Evolutionary conservation across 2,113 vertebrate genomes (phyloP), one percentile per base, ranked within the genome.

Genomic region (Tauraco erythrolophus): DNA sequence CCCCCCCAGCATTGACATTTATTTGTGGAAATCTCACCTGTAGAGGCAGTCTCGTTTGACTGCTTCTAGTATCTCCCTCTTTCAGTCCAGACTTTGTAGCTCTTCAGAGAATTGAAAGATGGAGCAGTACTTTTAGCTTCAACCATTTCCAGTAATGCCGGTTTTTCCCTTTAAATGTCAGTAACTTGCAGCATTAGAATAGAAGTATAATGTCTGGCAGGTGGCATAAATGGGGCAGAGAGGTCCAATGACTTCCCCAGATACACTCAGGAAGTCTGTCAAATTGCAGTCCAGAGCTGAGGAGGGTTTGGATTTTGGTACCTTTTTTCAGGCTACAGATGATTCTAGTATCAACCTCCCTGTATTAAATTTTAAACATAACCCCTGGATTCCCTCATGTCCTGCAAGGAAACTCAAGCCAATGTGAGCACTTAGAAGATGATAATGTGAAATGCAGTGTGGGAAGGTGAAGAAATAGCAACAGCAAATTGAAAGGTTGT

Each of bases 31-130:
- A 13, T 68, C 64, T 88, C 1, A 1, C 24, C 64, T 87, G 33
- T 53, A 71, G 69, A 81, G 69, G 31, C 35, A 58, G 25, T 75
- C 69, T 92, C 1, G 0, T 89, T 54, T 84, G 54, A 37, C 54
- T 94, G 39, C 88, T 62, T 92, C 60, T 28, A 82, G 72, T 78
- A 51, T 50, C 62, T 41, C 41, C 43, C 30, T 81, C 81, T 84
- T 64, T 75, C 33, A 51, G 43, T 39, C 48, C 33, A 43, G 74
- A 51, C 35, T 66, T 84, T 39, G 43, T 71, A 60, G 69, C 74
- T 89, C 88, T 84, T 95, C 69, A 60, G 92, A 78, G 77, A 89
- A 74, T 58, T 74, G n/a, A 50, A 89, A 84, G 89, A 50, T 48
- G 35, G 77, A 91, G 28, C 27, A 84, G 25, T 84, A 28, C 62